phyloP scores from a whole-genome alignment of 2,797 vertebrate genomes.

The Uromys caudimaculatus region DNA sequence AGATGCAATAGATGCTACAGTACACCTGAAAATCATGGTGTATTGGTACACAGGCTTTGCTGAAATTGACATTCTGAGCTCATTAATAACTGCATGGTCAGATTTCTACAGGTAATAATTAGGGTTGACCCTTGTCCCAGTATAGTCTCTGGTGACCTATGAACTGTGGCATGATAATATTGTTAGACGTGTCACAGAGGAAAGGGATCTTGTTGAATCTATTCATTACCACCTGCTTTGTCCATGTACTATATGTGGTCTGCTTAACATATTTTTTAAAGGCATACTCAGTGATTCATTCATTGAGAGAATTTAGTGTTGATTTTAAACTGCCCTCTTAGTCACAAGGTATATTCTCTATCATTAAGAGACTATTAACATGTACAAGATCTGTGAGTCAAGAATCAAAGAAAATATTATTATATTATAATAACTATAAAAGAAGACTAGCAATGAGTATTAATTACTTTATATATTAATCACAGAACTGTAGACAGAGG shows the following conservation, averaged over 20 bases:
- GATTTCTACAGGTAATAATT: constrained; percentile 18
- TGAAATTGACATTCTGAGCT: background rate
- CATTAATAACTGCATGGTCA: background rate
- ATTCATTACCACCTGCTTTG: constrained; percentile 49
- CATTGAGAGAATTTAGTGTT: constrained; percentile 41
- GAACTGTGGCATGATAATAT: background rate
- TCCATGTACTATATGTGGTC: constrained; percentile 53
- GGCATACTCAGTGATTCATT: constrained; percentile 40
- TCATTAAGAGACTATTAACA: constrained; percentile 46
- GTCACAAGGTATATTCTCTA: constrained; percentile 1
- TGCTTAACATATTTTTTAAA: constrained; percentile 60
- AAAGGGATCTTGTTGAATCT: constrained; percentile 34
- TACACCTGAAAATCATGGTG: background rate
- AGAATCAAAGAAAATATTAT: background rate
- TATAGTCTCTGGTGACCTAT: background rate
- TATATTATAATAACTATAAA: background rate
- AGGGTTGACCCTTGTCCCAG: constrained; percentile 20
- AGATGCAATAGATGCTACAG: background rate
- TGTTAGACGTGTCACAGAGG: background rate
- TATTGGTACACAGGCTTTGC: background rate
- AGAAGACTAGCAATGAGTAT: background rate
- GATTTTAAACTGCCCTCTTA: constrained; percentile 49
- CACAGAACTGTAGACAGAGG: accelerated
- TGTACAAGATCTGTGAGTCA: constrained; percentile 30
- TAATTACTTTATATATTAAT: background rate